Conservation (phyloP, 2,888 invertebrate genomes). For the Electrophaes corylata region DNA sequence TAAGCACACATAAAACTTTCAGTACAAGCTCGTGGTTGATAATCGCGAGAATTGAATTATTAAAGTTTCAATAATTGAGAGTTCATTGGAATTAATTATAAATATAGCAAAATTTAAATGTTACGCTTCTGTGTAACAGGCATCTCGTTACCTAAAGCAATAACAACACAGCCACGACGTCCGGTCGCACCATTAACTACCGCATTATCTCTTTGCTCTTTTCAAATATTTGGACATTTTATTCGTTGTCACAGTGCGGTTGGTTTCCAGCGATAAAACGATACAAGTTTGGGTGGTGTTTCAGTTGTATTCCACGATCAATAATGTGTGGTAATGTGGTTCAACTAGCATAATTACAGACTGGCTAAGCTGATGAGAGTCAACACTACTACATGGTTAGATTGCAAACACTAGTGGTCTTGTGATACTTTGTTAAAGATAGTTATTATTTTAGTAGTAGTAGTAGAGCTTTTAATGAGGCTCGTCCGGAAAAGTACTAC, state of each 20-base stretch:
- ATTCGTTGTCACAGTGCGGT: slow-evolving; percentile 48
- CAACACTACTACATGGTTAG: not conserved
- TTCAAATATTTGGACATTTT: slow-evolving; percentile 71
- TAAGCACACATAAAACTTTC: too few species aligned
- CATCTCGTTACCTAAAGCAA: slow-evolving; percentile 54
- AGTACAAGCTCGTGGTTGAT: too few species aligned
- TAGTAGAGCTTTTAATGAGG: too few species aligned
- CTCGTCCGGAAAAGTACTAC: too few species aligned
- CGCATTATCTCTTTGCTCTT: slow-evolving; percentile 70
- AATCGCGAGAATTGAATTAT: too few species aligned
- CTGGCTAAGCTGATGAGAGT: not conserved
- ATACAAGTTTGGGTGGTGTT: slow-evolving; percentile 22
- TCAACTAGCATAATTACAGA: not conserved
- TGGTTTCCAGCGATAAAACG: slow-evolving; percentile 36
- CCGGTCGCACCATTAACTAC: slow-evolving; percentile 67
- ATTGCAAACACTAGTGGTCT: not conserved
- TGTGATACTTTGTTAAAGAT: too few species aligned
- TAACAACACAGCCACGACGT: slow-evolving; percentile 64
- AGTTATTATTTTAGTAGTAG: too few species aligned
- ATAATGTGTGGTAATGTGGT: not conserved
- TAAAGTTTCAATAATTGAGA: too few species aligned
- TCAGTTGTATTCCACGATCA: slow-evolving; percentile 20
- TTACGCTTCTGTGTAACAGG: slow-evolving; percentile 47
- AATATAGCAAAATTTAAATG: slow-evolving; percentile 1
- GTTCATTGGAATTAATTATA: too few species aligned